Evolutionary conservation across 2,113 vertebrate species (phyloP).

Genomic region (Nycticorax nycticorax): DNA sequence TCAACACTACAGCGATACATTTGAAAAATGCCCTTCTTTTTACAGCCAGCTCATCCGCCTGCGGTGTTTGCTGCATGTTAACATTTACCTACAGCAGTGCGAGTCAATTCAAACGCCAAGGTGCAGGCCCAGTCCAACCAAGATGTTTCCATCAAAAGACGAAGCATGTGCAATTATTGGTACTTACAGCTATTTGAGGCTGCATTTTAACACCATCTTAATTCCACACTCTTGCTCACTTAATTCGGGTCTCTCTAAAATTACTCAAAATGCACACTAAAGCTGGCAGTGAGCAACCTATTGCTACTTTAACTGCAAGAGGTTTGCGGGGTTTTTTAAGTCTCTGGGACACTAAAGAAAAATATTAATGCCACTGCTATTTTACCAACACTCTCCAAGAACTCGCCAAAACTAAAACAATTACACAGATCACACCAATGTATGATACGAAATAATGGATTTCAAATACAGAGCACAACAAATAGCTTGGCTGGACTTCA

Average conservation of each 20-base stretch:
- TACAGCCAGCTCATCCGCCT: background rate
- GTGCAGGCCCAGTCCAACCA: background rate
- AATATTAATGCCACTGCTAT: background rate
- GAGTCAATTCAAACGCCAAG: background rate
- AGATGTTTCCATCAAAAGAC: background rate
- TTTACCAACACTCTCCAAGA: background rate
- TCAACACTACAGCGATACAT: background rate
- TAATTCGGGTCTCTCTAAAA: conserved; percentile 23
- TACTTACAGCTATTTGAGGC: background rate
- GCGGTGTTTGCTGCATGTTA: conserved; percentile 15
- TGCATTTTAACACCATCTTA: background rate
- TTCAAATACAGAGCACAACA: background rate
- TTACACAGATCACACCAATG: background rate
- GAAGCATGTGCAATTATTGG: background rate
- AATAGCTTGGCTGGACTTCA: background rate
- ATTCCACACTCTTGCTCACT: background rate
- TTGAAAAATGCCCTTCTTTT: background rate
- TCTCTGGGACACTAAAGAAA: background rate
- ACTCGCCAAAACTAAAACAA: background rate
- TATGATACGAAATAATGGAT: background rate
- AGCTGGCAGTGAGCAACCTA: background rate
- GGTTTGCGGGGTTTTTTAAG: background rate
- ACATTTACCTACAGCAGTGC: background rate
- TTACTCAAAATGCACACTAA: background rate
- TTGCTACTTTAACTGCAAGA: background rate